Evolutionary conservation across 2,888 invertebrate genomes (phyloP), one percentile per base, ranked within the genome.

Genomic region (Eumerus sabulonum): DNA sequence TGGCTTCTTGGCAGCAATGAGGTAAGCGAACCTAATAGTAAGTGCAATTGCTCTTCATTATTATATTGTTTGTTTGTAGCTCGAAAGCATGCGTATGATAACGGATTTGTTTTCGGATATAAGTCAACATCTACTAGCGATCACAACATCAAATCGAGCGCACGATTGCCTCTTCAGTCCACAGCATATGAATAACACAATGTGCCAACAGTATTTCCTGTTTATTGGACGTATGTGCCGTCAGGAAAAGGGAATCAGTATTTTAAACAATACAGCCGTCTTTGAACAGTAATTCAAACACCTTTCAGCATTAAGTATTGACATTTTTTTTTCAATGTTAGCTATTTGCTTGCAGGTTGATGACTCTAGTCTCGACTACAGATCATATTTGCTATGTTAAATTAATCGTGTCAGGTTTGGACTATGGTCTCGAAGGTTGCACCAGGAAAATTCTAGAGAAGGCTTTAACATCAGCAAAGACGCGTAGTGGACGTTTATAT

Each of bases 191-290:
- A 92, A 93, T 83, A 95, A 94, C 85, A 96, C 97, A 0, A 94
- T 96, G 90, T 96, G 96, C 87, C 97, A 97, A 88, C 95, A 95
- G 90, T 98, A 98, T 90, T 98, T 98, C 89, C 91, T 98, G 48
- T 95, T 97, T 86, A 93, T 98, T 79, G 98, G 98, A 0, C 94
- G 96, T 83, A 91, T 98, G 85, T 94, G 94, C 83, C 93, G 94
- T 81, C 92, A 92, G 7, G 91, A 92, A 60, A 90, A 91, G 50
- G 95, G 95, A 1, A 89, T 93, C 45, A 91, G 90, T 82, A 91
- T 94, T 60, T 91, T 98, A 53, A 94, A 94, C 81, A 93, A 92
- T 84, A 92, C 94, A 50, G 92, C 92, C 56, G 91, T 96, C 82
- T 94, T 94, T 87, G 93, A 94, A 85, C 92, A 93, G 95, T 95